Base-by-base conservation (phyloP, 2,797 vertebrate genomes). In the Acanthiza pusilla region DNA sequence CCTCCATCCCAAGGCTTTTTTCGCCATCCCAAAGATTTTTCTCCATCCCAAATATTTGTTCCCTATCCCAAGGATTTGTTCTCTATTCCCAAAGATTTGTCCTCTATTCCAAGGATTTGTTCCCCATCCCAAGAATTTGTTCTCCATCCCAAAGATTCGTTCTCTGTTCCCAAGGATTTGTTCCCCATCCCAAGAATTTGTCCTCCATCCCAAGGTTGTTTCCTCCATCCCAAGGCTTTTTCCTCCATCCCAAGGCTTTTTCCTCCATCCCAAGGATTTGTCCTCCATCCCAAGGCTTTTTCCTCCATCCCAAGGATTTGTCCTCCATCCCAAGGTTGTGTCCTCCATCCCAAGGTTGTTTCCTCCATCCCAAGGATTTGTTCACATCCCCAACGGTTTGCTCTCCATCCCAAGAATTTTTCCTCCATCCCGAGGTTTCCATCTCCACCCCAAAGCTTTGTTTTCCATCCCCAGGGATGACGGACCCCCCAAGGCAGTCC, bases 51-150 rank as follows among this genome's bases (percentile, higher is more conserved):
- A 32, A 2, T 6, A 5, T 25, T 40, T 40, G 13, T 13, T 13
- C 13, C 13, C 2, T 2, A 17, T 34, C 25, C 63, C 22, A 32
- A 19, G 0, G 3, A 2, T 16, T 38, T 38, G 0, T 6, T 30
- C 66, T 22, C 34, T 2, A 7, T 73, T 47, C n/a, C 42, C 51
- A 55, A 32, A 2, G 1, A 3, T 40, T 40, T 23, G 0, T 7
- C 4, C 26, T 38, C 47, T 13, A 21, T 48, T 19, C n/a, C 65
- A 50, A 23, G 2, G 5, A 5, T 25, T 54, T 26, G 0, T 10
- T 19, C 43, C 16, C 5, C 11, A 10, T n/a, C 21, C 63, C 25
- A 27, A 21, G 17, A 9, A 8, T 17, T 43, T 43, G 16, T 7
- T 27, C 18, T 30, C 3, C 2, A 25, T 48, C 26, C 70, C 53